Evolutionary conservation across 30 jellyfish, hydroid and myxozoan species (phyloP), one percentile per base, ranked within the genome.

Genomic region (Rhopilema esculentum): DNA sequence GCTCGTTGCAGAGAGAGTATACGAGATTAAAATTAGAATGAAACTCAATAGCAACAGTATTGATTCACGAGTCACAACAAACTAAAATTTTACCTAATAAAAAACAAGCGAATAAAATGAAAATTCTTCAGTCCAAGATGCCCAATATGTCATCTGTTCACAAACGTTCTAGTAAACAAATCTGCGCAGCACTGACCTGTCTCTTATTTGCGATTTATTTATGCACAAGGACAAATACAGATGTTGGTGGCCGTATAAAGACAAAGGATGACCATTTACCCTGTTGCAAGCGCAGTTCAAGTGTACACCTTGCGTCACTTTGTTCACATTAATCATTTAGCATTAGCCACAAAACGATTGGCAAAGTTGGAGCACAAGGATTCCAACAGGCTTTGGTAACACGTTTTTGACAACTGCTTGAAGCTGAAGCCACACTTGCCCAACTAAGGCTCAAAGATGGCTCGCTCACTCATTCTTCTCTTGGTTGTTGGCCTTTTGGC

Each of bases 401-500:
- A 64, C 78, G 79, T 30, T 53, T 51, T 62, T n/a, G 77, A 78
- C 75, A 25, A 27, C 29, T 24, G 88, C 88, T 19, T 40, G 18
- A 26, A 49, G 27, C 27, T 76, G 21, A 63, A 29, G n/a, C 27
- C 75, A 74, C 61, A 76, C 25, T 75, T 72, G 71, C 18, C 57
- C 17, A 75, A 49, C 30, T 19, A 28, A 66, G 33, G 21, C 50
- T 23, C 32, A 78, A 78, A 12, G 78, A 84, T 84, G 92, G 72
- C 86, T 30, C 83, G 92, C 48, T 64, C 83, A 32, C 61, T 84
- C 49, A 61, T 84, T 33, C 29, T 84, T 62, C 78, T 74, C 81
- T 51, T 86, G 89, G 79, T 65, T 20, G 57, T 86, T 8, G 94
- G 94, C 88, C 94, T 74, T 25, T 49, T 86, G 88, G 94, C 94